Evolutionary conservation across 2,797 vertebrate genomes (phyloP).

Genomic region (Spinus olivaceus): DNA sequence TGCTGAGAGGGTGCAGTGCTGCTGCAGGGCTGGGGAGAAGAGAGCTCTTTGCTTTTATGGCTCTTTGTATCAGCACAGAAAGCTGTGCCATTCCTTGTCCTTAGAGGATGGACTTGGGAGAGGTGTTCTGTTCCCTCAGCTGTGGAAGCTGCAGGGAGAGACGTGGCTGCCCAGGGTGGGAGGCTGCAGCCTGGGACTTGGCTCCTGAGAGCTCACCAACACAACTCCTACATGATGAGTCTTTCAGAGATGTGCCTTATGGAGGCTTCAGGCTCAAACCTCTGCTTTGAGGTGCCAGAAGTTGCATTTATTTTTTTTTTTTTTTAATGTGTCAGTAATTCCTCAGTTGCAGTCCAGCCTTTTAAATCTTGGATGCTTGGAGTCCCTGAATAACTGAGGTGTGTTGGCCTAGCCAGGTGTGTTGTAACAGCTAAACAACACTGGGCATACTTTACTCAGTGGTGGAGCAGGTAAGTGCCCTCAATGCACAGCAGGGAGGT

Average conservation of each 20-base stretch:
- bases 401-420: neutral
- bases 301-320: neutral
- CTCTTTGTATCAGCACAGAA: neutral
- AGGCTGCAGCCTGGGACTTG: accelerated
- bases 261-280: neutral
- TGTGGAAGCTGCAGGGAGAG: neutral
- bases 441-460: neutral
- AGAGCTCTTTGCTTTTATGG: neutral
- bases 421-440: neutral
- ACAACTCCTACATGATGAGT: accelerated
- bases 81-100: neutral
- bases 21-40: neutral
- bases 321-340: neutral
- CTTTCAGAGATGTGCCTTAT: neutral
- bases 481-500: accelerated
- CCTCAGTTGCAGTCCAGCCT: neutral
- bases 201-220: accelerated
- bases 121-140: neutral
- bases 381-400: neutral
- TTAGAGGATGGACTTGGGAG: neutral
- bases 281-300: neutral
- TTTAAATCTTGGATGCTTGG: neutral
- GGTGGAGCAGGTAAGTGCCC: neutral
- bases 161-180: neutral
- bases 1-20: neutral